Conservation (phyloP, 2,797 vertebrate genomes). For the Poecilia gillii region DNA sequence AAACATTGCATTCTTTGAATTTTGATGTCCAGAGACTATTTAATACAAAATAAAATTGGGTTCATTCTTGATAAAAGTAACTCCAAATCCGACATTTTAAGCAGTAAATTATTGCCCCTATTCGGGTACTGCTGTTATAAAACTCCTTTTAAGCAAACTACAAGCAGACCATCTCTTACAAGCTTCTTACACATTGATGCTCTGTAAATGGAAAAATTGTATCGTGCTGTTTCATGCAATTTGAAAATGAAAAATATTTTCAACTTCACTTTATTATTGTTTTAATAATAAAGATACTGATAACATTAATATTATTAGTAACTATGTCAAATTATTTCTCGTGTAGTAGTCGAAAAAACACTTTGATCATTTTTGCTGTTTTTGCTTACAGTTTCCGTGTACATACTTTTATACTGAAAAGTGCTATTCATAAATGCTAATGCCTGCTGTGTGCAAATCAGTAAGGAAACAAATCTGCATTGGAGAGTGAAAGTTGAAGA, state of each 20-base stretch:
- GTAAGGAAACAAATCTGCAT: conserved; percentile 18
- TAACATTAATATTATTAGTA: background rate
- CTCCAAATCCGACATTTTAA: background rate
- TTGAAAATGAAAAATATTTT: background rate
- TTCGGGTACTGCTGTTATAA: background rate
- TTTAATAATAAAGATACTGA: background rate
- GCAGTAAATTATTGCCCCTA: background rate
- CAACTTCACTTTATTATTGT: background rate
- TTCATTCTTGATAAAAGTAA: background rate
- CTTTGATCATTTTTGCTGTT: background rate
- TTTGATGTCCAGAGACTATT: background rate
- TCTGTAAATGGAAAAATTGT: background rate
- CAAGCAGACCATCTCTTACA: background rate
- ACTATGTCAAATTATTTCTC: background rate
- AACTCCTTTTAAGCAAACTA: background rate
- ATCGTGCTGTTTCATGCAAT: background rate
- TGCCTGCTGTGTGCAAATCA: background rate
- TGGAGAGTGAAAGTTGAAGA: conserved; percentile 10
- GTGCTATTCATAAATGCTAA: conserved; percentile 17
- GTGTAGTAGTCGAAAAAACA: background rate
- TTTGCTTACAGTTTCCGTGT: background rate
- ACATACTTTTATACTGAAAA: background rate
- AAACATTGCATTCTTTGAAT: background rate
- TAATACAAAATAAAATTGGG: background rate
- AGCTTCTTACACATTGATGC: background rate